Base-by-base conservation (phyloP, 2,797 vertebrate genomes). In the Oreochromis mossambicus region DNA sequence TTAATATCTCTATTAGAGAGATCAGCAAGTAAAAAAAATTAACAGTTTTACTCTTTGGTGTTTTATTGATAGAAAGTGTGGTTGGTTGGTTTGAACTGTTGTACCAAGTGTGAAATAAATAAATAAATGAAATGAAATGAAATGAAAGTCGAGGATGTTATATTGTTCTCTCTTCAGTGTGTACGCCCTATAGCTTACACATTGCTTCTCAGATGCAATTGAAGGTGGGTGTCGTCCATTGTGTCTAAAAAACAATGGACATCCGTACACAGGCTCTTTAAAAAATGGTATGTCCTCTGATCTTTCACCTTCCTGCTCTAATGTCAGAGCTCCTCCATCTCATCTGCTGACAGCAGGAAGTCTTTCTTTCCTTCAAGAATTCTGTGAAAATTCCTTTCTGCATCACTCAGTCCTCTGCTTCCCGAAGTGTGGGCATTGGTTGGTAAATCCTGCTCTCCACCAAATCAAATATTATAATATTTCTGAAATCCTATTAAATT, bases 281-380 rank as follows among this genome's bases (percentile, higher is more conserved):
- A 38, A 38, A 63, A n/a, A 13, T n/a, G 11, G 58, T 13, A 21
- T 63, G 58, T 63, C 58, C 4, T n/a, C 34, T 63, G 34, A 63
- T 34, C 58, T 63, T 63, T 38, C 34, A 38, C 11, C 58, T 63
- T 63, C 58, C 58, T 63, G 34, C 34, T 21, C 58, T 63, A 63
- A 63, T 0, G 2, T 63, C 34, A 34, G 4, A 12, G 17, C 11
- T 38, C 58, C 19, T 63, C 34, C 58, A 63, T n/a, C 19, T 63
- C 58, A 63, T 21, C 11, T 63, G 32, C 58, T 63, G 58, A 36
- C 58, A 38, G 34, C 34, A 63, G 58, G 58, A 63, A 63, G 0
- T n/a, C 19, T 38, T 63, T n/a, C 34, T 63, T 38, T 38, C 19
- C 0, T 63, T n/a, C 17, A n/a, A 38, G 10, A 63, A 63, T 38